Evolutionary conservation across 1,140 invertebrate species (phyloP).

Genomic region (Drosophila parvula): DNA sequence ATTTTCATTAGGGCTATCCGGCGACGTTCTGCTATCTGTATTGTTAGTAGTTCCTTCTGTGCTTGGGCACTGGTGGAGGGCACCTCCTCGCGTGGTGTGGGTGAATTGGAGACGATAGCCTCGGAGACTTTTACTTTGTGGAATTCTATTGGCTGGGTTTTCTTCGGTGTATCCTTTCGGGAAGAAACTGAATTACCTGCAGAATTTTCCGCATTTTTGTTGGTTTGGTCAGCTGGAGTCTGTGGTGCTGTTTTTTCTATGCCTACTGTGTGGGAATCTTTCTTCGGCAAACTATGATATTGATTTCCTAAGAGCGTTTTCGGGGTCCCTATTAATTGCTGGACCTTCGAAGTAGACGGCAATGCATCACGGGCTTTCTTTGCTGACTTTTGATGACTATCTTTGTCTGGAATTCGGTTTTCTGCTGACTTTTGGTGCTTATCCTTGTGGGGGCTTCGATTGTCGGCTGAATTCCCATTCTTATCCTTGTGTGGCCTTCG

Average conservation of each 20-base stretch:
- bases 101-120: neutral
- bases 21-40: conserved; percentile 58
- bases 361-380: neutral
- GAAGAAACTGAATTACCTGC: neutral
- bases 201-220: neutral
- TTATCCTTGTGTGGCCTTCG: too few species aligned
- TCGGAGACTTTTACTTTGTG: neutral
- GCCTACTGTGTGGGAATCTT: neutral
- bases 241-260: neutral
- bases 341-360: neutral
- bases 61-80: conserved; percentile 53
- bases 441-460: too few species aligned
- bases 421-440: too few species aligned
- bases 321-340: neutral
- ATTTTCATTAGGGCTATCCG: conserved; percentile 57
- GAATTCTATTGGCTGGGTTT: neutral
- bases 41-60: conserved; percentile 44
- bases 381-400: neutral
- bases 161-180: neutral
- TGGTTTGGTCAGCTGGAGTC: neutral
- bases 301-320: neutral
- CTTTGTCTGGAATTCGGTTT: neutral
- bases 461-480: too few species aligned
- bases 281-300: neutral
- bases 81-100: neutral